A percentile compares a stretch with the other conserved stretches of the same genome.
Evolutionary conservation across 2,113 vertebrate species (phyloP).

Genomic region (Halcyon senegalensis): DNA sequence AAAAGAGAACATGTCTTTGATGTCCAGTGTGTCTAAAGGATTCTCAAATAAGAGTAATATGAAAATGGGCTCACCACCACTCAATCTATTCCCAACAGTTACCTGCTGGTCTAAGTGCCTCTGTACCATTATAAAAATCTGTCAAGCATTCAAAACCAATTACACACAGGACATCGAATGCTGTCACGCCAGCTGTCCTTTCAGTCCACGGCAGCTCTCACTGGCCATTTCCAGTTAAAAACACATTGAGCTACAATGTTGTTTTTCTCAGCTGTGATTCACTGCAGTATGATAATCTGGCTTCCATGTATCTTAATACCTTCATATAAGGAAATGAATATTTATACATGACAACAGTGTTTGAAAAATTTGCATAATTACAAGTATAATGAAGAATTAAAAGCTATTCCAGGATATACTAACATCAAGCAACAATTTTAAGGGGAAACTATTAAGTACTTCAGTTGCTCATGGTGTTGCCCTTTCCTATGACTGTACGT

Average conservation of each 20-base stretch:
- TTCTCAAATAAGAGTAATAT: constrained; percentile 55
- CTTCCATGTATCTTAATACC: not conserved
- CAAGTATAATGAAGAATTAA: not conserved
- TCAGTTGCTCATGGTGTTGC: not conserved
- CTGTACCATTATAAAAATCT: constrained; percentile 57
- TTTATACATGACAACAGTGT: not conserved
- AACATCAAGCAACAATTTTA: not conserved
- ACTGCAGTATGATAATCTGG: not conserved
- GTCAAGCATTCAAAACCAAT: constrained; percentile 75
- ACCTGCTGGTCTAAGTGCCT: constrained; percentile 64
- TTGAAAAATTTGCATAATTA: not conserved
- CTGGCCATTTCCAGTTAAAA: constrained; percentile 53
- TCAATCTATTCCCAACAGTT: constrained; percentile 72
- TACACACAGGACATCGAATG: constrained; percentile 68
- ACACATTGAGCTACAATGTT: not conserved
- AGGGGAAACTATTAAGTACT: not conserved
- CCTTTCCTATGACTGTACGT: not conserved
- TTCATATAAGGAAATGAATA: not conserved
- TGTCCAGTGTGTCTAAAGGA: constrained; percentile 58
- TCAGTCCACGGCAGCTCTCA: not conserved
- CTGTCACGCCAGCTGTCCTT: constrained; percentile 71
- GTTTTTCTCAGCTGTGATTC: constrained; percentile 17
- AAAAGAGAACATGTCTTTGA: constrained; percentile 48
- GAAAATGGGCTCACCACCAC: constrained; percentile 62
- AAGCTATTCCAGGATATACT: not conserved